Evolutionary conservation across 2,113 vertebrate species (phyloP), one percentile per base, ranked within the genome.

Genomic region (Varanus salvator): DNA sequence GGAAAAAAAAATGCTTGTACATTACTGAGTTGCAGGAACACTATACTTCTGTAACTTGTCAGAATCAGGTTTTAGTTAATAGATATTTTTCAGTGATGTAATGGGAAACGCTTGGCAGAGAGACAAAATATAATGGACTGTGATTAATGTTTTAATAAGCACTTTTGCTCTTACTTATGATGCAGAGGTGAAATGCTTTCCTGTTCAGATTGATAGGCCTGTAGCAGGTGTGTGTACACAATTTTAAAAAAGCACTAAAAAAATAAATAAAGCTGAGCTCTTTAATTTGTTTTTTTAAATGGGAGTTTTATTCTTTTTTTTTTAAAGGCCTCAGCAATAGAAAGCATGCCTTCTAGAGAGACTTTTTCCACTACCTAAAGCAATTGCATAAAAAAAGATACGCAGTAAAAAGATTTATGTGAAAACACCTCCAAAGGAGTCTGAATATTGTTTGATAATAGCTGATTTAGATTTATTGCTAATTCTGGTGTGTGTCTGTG

Each of bases 101-200:
- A 98, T 97, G 94, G 97, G 96, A 97, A 97, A 78, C 34, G 92
- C 97, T 97, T 97, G 97, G 97, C 97, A 89, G 87, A 91, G 94
- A 97, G 96, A 97, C 97, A 97, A 95, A 96, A 93, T 96, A 96
- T 97, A 98, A 97, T 97, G 96, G 97, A 95, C 96, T 96, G 95
- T 98, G 97, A 98, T 98, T 97, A 97, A 98, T 97, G 97, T 96
- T 97, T 97, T 98, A 97, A 98, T 98, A 97, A 97, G 97, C 95
- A 95, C 93, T 97, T 97, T 97, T 84, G 96, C 96, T 97, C 87
- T 96, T 97, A 92, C 97, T 97, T 95, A 96, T 93, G 96, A 96
- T 97, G 95, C 94, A 94, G 95, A 96, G 96, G 93, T 97, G 94
- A 95, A 97, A 96, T 92, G 93, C 95, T 97, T 97, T 98, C 97